Evolutionary conservation across 2,797 vertebrate species (phyloP).

Genomic region (Gephyroberyx darwinii): DNA sequence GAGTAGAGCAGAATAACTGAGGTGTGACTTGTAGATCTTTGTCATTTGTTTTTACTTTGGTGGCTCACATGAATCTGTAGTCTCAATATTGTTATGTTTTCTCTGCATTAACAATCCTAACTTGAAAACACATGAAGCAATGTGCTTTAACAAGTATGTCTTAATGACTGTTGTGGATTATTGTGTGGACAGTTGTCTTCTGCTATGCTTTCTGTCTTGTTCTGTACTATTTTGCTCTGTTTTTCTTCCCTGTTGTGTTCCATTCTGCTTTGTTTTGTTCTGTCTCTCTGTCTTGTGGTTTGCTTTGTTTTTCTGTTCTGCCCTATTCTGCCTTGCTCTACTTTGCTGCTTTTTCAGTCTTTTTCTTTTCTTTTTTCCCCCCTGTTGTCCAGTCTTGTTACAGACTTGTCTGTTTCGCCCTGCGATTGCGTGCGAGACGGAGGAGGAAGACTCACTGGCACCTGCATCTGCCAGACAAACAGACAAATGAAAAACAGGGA

Average conservation of each 20-base stretch:
- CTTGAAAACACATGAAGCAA: no score
- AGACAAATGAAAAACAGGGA: constrained; percentile 60
- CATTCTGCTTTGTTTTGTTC: background rate
- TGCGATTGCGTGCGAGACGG: constrained; percentile 58
- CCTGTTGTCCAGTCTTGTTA: constrained; percentile 9
- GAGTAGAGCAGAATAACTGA: no score
- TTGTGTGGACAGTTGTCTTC: no score
- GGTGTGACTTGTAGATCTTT: no score
- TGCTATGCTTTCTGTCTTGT: background rate
- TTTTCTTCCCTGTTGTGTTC: background rate
- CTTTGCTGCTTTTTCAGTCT: constrained; percentile 19
- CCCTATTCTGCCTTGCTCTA: constrained; percentile 5
- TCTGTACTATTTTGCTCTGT: background rate
- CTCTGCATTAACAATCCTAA: no score
- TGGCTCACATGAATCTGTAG: no score
- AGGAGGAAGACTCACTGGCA: constrained; percentile 63
- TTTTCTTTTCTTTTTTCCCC: background rate
- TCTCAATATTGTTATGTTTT: no score
- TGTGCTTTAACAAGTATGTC: no score
- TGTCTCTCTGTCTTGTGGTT: background rate
- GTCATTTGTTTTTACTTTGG: no score
- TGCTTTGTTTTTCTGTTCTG: background rate
- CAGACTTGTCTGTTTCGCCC: constrained; percentile 31
- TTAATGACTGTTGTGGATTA: no score
- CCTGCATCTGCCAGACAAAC: constrained; percentile 66